Percentiles rank a stretch among this genome's conserved stretches.
Evolutionary conservation across 2,113 vertebrate genomes (phyloP).

Genomic region (Pelobates fuscus): DNA sequence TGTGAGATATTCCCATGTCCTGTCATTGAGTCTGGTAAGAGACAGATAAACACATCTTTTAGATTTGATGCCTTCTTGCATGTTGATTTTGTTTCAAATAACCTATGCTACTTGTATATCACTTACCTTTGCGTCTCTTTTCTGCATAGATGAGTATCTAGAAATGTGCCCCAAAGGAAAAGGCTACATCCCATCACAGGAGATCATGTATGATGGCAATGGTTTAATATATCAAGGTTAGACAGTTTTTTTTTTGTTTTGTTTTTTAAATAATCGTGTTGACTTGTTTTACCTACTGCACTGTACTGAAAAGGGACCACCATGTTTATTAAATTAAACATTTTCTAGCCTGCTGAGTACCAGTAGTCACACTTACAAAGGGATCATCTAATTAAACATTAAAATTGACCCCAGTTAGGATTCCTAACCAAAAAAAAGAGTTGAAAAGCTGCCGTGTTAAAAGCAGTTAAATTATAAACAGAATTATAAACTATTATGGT

Average conservation of each 20-base stretch:
- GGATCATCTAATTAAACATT: too few relatives aligned
- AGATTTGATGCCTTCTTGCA: neutral
- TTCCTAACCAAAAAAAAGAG: too few relatives aligned
- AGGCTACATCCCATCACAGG: slow-evolving; percentile 82
- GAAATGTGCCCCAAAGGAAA: slow-evolving; percentile 90
- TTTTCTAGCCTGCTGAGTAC: too few relatives aligned
- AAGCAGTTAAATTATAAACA: too few relatives aligned
- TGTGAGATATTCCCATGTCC: slow-evolving; percentile 96
- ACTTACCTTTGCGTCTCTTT: neutral
- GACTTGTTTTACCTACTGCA: too few relatives aligned
- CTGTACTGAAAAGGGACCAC: too few relatives aligned
- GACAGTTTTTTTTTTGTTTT: slow-evolving; percentile 20
- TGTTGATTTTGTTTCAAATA: neutral
- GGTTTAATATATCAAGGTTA: slow-evolving; percentile 79
- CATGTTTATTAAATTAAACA: too few relatives aligned
- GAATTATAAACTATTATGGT: too few relatives aligned
- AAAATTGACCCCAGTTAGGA: too few relatives aligned
- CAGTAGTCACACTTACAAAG: too few relatives aligned
- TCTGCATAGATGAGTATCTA: slow-evolving; percentile 82
- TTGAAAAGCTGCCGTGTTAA: too few relatives aligned
- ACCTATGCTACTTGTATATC: too few relatives aligned
- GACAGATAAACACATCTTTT: neutral
- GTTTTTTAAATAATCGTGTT: neutral
- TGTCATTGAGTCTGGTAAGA: slow-evolving; percentile 85
- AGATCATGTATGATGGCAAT: slow-evolving; percentile 68